phyloP scores from a whole-genome alignment of 2,888 invertebrate genomes.

The Notodonta dromedarius region DNA sequence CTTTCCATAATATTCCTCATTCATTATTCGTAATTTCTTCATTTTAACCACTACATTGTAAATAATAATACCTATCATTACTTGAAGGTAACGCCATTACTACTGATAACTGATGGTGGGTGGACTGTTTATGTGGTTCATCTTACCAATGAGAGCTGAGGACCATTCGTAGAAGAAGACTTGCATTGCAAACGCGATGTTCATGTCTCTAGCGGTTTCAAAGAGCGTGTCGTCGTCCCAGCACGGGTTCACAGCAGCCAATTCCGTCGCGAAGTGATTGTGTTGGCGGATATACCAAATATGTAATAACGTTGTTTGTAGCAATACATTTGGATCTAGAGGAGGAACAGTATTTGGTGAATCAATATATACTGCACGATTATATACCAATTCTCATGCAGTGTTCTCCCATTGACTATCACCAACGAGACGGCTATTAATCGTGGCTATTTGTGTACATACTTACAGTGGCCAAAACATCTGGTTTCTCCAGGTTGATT shows the following conservation, averaged over 20 bases:
- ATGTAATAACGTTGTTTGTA: constrained; percentile 41
- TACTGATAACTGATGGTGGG: too few species aligned
- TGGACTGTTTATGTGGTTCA: not conserved
- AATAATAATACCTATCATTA: too few species aligned
- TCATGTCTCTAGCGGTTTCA: constrained; percentile 49
- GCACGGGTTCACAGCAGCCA: constrained; percentile 46
- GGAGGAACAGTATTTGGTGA: not conserved
- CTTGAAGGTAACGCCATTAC: too few species aligned
- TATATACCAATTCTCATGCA: too few species aligned
- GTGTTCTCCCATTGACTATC: too few species aligned
- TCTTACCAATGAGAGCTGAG: constrained; percentile 49
- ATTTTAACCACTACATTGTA: too few species aligned
- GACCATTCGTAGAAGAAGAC: constrained; percentile 49
- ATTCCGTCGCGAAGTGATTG: constrained; percentile 43
- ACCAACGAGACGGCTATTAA: too few species aligned
- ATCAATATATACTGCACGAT: too few species aligned
- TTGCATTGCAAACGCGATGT: constrained; percentile 46
- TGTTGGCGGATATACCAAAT: constrained; percentile 56
- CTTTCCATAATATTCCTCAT: too few species aligned
- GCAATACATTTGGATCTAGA: constrained; percentile 32
- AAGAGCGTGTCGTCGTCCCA: constrained; percentile 55
- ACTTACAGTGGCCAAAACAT: constrained; percentile 17
- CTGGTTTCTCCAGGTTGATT: constrained; percentile 15
- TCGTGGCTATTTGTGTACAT: not conserved
- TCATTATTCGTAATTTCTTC: too few species aligned